Percentiles rank a stretch among this genome's conserved stretches.
Evolutionary conservation across 1,140 invertebrate species (phyloP).

Genomic region (Meloidogyne hapla): DNA sequence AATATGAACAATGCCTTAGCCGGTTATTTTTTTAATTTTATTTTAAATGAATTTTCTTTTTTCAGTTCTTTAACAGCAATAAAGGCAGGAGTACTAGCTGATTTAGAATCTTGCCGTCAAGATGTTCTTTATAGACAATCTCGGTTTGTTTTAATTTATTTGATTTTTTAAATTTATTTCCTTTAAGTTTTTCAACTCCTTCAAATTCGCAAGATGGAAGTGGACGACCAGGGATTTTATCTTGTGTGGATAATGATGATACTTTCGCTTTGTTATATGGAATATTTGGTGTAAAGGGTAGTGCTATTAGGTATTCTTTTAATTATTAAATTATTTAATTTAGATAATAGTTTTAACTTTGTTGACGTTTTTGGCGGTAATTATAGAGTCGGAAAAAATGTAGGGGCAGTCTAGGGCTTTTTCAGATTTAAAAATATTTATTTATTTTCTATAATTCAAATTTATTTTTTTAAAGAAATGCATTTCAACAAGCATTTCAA

Average conservation of each 20-base stretch:
- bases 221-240: slow-evolving; percentile 6
- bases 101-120: slow-evolving; percentile 51
- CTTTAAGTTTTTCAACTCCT: neutral
- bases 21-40: slow-evolving; percentile 36
- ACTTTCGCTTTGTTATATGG: slow-evolving; percentile 60
- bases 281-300: slow-evolving; percentile 59
- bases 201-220: neutral
- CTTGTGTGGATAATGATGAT: slow-evolving; percentile 53
- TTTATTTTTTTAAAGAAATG: slow-evolving; percentile 38
- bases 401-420: no score
- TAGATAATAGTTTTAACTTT: slow-evolving; percentile 13
- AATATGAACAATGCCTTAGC: slow-evolving; percentile 62
- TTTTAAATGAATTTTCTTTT: neutral
- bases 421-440: no score
- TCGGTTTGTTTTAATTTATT: neutral
- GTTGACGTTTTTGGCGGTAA: no score
- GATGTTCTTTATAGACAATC: slow-evolving; percentile 55
- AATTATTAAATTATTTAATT: neutral
- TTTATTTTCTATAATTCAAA: neutral
- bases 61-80: slow-evolving; percentile 62
- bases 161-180: neutral
- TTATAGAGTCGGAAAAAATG: no score
- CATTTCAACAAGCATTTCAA: slow-evolving; percentile 49
- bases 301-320: slow-evolving; percentile 49
- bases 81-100: slow-evolving; percentile 53